phyloP scores from a whole-genome alignment of 2,888 invertebrate genomes.

The Odontocerum albicorne region DNA sequence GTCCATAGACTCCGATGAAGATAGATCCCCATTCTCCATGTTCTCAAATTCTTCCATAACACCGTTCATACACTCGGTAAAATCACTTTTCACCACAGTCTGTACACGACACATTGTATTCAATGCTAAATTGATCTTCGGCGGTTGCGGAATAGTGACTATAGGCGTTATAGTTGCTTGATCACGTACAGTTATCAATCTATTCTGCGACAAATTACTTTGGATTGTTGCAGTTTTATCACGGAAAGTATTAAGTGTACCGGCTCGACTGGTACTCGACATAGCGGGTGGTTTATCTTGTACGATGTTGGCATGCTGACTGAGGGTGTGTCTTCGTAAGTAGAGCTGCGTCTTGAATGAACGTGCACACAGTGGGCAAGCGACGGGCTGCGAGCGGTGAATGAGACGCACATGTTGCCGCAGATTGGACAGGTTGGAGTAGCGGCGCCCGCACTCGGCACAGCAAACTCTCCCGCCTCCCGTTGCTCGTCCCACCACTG shows the following conservation, averaged over 20 bases:
- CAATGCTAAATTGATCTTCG: not conserved
- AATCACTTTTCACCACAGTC: not conserved
- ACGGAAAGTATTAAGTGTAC: not conserved
- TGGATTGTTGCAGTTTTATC: conserved; percentile 1
- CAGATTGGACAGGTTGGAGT: conserved; percentile 73
- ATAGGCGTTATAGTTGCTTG: conserved; percentile 4
- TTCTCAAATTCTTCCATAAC: conserved; percentile 17
- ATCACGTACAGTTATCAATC: conserved; percentile 13
- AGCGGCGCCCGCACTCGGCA: conserved; percentile 69
- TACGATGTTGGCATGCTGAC: conserved; percentile 55
- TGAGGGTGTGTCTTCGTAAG: conserved; percentile 73
- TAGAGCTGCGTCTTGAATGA: conserved; percentile 77
- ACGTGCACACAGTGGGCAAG: conserved; percentile 70
- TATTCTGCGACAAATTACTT: conserved; percentile 7
- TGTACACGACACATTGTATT: not conserved
- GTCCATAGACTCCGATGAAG: conserved; percentile 25
- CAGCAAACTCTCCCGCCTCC: conserved; percentile 56
- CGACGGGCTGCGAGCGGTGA: conserved; percentile 70
- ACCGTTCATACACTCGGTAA: conserved; percentile 11
- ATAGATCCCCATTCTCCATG: conserved; percentile 27
- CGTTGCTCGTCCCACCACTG: conserved; percentile 41
- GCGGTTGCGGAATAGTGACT: not conserved
- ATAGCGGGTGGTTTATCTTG: not conserved
- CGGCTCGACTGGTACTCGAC: not conserved
- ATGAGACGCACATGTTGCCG: conserved; percentile 75